phyloP scores from a whole-genome alignment of 35 echinoderm and acorn worm genomes.

The Holothuria glaberrima region DNA sequence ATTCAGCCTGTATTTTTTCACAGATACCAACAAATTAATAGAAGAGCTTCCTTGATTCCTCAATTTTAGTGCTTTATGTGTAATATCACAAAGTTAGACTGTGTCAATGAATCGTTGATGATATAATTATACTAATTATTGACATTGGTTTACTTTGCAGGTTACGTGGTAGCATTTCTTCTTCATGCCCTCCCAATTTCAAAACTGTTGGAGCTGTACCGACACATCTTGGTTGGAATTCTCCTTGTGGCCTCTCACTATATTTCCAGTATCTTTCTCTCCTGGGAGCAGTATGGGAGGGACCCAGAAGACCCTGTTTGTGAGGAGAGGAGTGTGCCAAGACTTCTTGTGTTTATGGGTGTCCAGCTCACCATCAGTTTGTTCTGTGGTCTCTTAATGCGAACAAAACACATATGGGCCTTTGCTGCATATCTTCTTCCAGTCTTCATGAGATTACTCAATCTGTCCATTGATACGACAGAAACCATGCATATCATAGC shows the following conservation, averaged over 20 bases:
- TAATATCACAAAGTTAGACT: too few species aligned
- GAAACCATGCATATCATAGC: conserved; percentile 61
- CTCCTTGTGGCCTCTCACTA: conserved; percentile 75
- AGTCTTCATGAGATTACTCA: conserved; percentile 38
- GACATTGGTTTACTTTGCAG: conserved; percentile 60
- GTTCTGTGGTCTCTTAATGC: conserved; percentile 67
- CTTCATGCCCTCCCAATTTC: conserved; percentile 82
- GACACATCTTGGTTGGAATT: conserved; percentile 75
- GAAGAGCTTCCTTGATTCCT: too few species aligned
- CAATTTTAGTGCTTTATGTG: too few species aligned
- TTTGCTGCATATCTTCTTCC: conserved; percentile 80
- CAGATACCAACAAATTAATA: too few species aligned
- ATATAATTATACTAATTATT: too few species aligned
- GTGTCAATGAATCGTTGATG: too few species aligned
- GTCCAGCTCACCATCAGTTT: conserved; percentile 66
- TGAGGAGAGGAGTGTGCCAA: conserved; percentile 47
- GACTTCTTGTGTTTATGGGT: conserved; percentile 48
- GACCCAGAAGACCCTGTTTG: conserved; percentile 33
- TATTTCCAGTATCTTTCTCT: conserved; percentile 73
- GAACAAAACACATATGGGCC: conserved; percentile 66
- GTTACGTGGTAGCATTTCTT: conserved; percentile 84
- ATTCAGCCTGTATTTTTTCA: too few species aligned
- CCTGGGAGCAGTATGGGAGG: conserved; percentile 25
- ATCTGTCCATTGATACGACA: conserved; percentile 23
- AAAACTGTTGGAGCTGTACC: conserved; percentile 81